Evolutionary conservation across 2,888 invertebrate species (phyloP), one percentile per base, ranked within the genome.

Genomic region (Polietes domitor): DNA sequence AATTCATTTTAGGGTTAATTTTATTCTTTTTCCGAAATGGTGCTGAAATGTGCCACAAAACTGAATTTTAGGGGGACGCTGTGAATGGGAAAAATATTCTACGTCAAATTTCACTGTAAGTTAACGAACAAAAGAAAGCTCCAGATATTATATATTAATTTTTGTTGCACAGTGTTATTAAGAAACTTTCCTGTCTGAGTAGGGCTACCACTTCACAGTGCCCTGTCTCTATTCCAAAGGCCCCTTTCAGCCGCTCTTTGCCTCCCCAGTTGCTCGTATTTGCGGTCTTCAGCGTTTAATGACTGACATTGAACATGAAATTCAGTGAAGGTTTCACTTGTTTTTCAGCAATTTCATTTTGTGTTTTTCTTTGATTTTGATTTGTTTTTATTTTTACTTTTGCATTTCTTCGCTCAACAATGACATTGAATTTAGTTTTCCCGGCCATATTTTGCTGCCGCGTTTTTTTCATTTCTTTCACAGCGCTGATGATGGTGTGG

Each of bases 251-350:
- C 12, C 47, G n/a, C 47, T 12, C 47, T 47, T 47, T 47, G 12
- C 47, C 47, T 47, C 2, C 47, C 2, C n/a, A 2, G n/a, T n/a
- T 47, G n/a, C 15, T n/a, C 15, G 24, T 12, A 10, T 58, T 19
- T 41, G 3, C 43, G 5, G 15, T 74, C 76, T 84, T 21, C 68
- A 73, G 73, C 84, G 81, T 81, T 84, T 78, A 84, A 78, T 82
- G 84, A 81, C 78, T 81, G 81, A 75, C 84, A 81, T 81, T 84
- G 84, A 84, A 84, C 81, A 82, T 81, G 81, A 84, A 84, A 81
- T 72, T 73, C 71, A 21, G 41, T 68, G 68, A 68, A 68, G 68
- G 41, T 68, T 68, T 28, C 28, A n/a, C 32, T 61, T 12, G 61
- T 37, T 4, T 61, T 61, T 61, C 32, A 21, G 17, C 70, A 55